Evolutionary conservation across 2,888 invertebrate species (phyloP), one percentile per base, ranked within the genome.

Genomic region (Perizoma flavofasciatum): DNA sequence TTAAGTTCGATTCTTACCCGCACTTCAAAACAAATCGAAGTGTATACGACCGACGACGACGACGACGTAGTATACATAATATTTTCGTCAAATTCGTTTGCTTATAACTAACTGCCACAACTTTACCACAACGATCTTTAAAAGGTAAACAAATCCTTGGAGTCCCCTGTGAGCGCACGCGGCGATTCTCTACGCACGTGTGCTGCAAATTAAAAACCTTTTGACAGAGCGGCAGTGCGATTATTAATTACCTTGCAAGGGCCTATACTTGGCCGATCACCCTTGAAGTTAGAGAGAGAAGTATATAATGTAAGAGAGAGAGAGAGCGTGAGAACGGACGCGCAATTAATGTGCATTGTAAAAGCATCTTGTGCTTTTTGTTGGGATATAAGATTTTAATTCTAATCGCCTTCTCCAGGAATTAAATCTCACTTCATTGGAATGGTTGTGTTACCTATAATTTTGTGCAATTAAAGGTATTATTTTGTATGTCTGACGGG

Each of bases 121-220:
- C 10, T 41, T 34, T 9, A 2, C 11, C 49, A 40, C 49, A 39
- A 39, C 41, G 0, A 50, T 46, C 35, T 55, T 9, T 10, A 43
- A 35, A 59, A 55, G 58, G 55, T 59, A 62, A 62, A 62, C 51
- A 53, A 68, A 60, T 69, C 71, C 70, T 58, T 55, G 49, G 49
- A 68, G 59, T 69, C 71, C 71, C 67, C 50, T 57, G 59, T 47
- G 65, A n/a, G 66, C 73, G 79, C 90, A 86, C 91, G 89, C 86
- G 88, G 69, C 84, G 81, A 82, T 87, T 85, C 83, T 87, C 59
- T 74, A 75, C 75, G 88, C 90, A 88, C 90, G 90, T 88, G 90
- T 78, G 73, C 66, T 70, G 81, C 82, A 85, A 91, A 90, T 89
- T 89, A 86, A 88, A 89, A 88, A 84, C 84, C 84, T 85, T 87